Percentiles rank a stretch among this genome's conserved stretches.
Conservation (phyloP, 92 coral and sea anemone species). For the Palythoa caribaeorum region DNA sequence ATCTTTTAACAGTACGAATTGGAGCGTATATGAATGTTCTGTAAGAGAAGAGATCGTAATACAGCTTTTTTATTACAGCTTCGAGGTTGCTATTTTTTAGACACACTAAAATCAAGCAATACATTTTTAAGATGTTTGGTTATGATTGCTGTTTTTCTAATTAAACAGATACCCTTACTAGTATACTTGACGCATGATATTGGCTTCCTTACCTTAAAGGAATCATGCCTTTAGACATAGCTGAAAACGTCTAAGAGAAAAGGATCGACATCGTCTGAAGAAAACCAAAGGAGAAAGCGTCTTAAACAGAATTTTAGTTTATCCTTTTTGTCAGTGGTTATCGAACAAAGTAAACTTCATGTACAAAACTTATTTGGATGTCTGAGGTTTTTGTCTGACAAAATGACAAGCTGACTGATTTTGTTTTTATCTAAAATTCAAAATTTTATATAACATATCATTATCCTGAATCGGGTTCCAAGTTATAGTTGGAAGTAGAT, state of each 20-base stretch:
- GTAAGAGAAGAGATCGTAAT: neutral
- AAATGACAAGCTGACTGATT: neutral
- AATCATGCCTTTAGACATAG: slow-evolving; percentile 57
- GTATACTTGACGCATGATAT: neutral
- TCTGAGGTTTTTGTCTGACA: neutral
- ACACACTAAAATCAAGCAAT: neutral
- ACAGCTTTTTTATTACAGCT: neutral
- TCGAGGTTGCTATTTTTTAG: too few species aligned
- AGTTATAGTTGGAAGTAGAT: too few species aligned
- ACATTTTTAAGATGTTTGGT: neutral
- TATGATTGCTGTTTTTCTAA: neutral
- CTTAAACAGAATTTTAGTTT: slow-evolving; percentile 51
- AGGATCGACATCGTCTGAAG: slow-evolving; percentile 75
- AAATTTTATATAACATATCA: too few species aligned
- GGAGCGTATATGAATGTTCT: slow-evolving; percentile 83
- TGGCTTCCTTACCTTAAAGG: slow-evolving; percentile 62
- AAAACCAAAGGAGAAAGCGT: slow-evolving; percentile 38
- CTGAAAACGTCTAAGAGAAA: slow-evolving; percentile 78
- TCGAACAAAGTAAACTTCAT: neutral
- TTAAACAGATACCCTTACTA: neutral
- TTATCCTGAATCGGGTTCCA: too few species aligned
- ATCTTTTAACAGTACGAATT: slow-evolving; percentile 82
- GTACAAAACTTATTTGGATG: neutral
- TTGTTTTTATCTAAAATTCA: too few species aligned
- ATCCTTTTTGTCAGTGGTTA: neutral